Evolutionary conservation across 2,797 vertebrate species (phyloP).

Genomic region (Macroramphosus scolopax): DNA sequence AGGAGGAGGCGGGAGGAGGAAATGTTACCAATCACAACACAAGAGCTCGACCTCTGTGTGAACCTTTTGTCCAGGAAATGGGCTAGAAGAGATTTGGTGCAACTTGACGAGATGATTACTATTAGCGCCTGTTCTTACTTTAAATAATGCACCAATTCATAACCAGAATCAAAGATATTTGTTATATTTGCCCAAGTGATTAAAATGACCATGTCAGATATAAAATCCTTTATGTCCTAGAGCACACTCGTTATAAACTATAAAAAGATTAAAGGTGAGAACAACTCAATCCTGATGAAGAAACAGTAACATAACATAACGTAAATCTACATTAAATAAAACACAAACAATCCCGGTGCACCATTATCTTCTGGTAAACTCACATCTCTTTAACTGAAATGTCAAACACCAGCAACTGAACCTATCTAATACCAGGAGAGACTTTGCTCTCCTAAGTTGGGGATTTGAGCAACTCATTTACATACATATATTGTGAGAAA

Average conservation of each 20-base stretch:
- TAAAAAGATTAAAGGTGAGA: background rate
- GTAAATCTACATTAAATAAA: background rate
- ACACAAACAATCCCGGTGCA: too few relatives aligned
- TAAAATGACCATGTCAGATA: too few relatives aligned
- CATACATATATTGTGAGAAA: background rate
- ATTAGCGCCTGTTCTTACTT: too few relatives aligned
- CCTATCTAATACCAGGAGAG: background rate
- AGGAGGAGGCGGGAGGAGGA: slow-evolving; percentile 36
- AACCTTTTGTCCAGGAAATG: slow-evolving; percentile 48
- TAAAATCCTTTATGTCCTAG: too few relatives aligned
- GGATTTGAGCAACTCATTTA: background rate
- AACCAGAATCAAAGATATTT: too few relatives aligned
- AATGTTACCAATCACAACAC: slow-evolving; percentile 56
- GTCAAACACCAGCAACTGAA: too few relatives aligned
- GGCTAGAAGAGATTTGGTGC: slow-evolving; percentile 9
- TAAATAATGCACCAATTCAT: too few relatives aligned
- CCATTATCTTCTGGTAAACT: too few relatives aligned
- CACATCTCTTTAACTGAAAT: too few relatives aligned
- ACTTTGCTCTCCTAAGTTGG: background rate
- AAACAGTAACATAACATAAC: too few relatives aligned
- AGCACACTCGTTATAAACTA: background rate
- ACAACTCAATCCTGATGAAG: background rate
- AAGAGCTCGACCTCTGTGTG: slow-evolving; percentile 64
- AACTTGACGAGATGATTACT: background rate
- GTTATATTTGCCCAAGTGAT: too few relatives aligned